Evolutionary conservation across 2,113 vertebrate genomes (phyloP).

Genomic region (Hystrix brachyura): DNA sequence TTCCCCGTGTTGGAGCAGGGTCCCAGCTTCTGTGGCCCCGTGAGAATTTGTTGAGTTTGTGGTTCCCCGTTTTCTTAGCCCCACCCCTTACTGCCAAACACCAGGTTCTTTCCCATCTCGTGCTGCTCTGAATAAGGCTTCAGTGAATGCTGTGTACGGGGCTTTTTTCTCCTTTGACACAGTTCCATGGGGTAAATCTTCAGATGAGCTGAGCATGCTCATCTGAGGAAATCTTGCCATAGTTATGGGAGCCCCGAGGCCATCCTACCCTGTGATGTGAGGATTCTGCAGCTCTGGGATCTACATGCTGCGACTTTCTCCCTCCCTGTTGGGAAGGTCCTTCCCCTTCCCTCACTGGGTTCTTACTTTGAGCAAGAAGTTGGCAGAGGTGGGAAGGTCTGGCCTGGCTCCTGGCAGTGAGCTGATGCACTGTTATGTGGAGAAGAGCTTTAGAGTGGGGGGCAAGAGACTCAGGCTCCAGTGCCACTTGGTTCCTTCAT

Average conservation of each 20-base stretch:
- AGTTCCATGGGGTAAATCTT: not conserved
- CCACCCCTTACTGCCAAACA: rapidly evolving
- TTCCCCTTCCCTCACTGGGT: not conserved
- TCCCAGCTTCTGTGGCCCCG: rapidly evolving
- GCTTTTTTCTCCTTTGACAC: not conserved
- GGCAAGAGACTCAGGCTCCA: not conserved
- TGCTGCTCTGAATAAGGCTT: not conserved
- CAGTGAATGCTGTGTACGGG: not conserved
- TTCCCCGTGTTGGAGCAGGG: rapidly evolving
- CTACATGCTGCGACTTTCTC: too few species aligned
- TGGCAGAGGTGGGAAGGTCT: not conserved
- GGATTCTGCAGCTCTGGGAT: not conserved
- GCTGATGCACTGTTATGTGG: too few species aligned
- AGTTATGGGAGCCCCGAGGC: too few species aligned
- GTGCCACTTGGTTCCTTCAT: not conserved
- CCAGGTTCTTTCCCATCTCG: not conserved
- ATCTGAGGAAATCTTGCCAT: rapidly evolving
- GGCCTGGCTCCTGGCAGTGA: not conserved
- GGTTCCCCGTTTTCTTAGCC: not conserved
- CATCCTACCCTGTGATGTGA: not conserved
- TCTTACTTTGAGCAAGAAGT: not conserved
- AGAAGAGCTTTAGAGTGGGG: not conserved
- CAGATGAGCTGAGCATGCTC: too few species aligned
- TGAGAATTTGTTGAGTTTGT: rapidly evolving
- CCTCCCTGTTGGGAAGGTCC: not conserved